Conservation (phyloP, 2,113 vertebrate genomes). For the Microcebus jonahi region DNA sequence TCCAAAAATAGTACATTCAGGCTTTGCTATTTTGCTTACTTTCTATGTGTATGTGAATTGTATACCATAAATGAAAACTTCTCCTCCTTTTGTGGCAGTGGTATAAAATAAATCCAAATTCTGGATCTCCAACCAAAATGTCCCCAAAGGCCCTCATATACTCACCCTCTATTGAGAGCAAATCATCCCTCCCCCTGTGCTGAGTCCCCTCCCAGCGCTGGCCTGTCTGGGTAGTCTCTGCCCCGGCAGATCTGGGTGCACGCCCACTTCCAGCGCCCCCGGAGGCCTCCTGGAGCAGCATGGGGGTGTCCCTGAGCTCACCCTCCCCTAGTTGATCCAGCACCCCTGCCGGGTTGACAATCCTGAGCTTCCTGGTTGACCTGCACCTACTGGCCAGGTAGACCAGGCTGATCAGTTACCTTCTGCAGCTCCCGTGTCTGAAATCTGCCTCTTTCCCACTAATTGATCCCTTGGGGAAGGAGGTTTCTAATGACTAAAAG, state of each 20-base stretch:
- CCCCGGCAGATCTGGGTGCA: rapidly evolving
- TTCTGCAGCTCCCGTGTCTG: not conserved
- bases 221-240: not conserved
- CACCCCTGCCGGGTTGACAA: not conserved
- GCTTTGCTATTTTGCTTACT: not conserved
- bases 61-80: slow-evolving; percentile 7
- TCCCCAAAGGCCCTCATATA: not conserved
- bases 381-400: not conserved
- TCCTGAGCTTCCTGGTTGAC: not conserved
- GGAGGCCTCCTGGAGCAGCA: too few relatives aligned
- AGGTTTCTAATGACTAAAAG: slow-evolving; percentile 30
- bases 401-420: not conserved
- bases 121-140: not conserved
- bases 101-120: slow-evolving; percentile 26
- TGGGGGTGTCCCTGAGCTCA: not conserved
- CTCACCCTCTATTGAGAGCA: not conserved
- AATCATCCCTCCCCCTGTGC: not conserved
- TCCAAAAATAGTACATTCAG: not conserved
- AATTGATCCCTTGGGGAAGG: not conserved
- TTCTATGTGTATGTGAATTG: not conserved
- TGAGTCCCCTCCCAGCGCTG: not conserved
- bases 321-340: not conserved
- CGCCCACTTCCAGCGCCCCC: not conserved
- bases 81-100: not conserved
- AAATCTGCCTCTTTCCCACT: slow-evolving; percentile 3